These are phyloP conservation scores for Denticeps clupeoides DNA, from an alignment of 2,797 vertebrate genomes.

Conservation along the genomic window DNA sequence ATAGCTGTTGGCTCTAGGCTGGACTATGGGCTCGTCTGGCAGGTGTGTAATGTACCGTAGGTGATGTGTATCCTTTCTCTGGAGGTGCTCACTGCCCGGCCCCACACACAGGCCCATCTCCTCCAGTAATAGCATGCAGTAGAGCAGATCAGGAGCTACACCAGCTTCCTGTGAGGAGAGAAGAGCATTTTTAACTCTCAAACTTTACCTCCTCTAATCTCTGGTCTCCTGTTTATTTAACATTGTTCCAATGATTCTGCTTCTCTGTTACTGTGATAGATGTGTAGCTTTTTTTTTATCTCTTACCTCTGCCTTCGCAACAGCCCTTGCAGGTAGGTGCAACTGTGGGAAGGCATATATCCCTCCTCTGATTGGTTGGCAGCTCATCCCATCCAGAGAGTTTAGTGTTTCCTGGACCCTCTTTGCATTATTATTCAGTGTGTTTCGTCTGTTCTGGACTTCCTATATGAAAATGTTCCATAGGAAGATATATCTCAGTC, in stretches of 20 bases:
- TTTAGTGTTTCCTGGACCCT: constrained; percentile 34
- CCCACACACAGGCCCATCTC: constrained; percentile 43
- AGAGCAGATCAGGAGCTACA: constrained; percentile 52
- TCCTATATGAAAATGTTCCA: constrained; percentile 45
- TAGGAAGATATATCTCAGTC: background rate
- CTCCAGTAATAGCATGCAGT: constrained; percentile 54
- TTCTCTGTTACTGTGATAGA: too few relatives aligned
- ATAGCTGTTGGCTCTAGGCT: background rate
- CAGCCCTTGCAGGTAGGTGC: constrained; percentile 41
- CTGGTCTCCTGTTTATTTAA: too few relatives aligned
- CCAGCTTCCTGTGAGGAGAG: constrained; percentile 40
- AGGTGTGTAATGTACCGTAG: constrained; percentile 47
- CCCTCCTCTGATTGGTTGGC: constrained; percentile 49
- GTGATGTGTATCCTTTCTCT: constrained; percentile 51
- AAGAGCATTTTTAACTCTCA: background rate
- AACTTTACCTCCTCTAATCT: background rate
- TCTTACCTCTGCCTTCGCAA: constrained; percentile 50
- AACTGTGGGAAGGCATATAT: constrained; percentile 47
- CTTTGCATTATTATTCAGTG: constrained; percentile 31
- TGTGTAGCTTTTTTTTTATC: too few relatives aligned
- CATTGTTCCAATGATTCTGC: too few relatives aligned
- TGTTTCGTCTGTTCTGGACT: constrained; percentile 27
- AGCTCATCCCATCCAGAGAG: constrained; percentile 43
- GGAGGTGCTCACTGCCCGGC: constrained; percentile 46
- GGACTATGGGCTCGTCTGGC: background rate